A percentile compares a stretch with the other conserved stretches of the same genome.
Conservation (phyloP, 2,888 invertebrate genomes). For the Monoplex corrugatus region DNA sequence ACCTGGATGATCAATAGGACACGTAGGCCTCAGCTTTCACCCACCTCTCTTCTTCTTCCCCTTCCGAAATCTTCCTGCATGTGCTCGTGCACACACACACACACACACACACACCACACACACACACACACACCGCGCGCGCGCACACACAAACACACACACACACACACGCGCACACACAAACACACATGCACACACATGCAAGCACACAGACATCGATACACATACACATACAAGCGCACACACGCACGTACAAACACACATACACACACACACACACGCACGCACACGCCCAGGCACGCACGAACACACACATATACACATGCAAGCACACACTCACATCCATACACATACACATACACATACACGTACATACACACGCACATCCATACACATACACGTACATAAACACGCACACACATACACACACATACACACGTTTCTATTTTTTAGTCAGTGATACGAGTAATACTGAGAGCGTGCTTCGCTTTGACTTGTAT, state of each 20-base stretch:
- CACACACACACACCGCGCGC: background rate
- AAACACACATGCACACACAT: background rate
- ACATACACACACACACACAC: slow-evolving; percentile 20
- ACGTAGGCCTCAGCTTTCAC: no score
- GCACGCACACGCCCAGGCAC: background rate
- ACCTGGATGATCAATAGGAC: no score
- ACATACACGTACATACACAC: no score
- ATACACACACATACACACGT: background rate
- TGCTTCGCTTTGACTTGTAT: no score
- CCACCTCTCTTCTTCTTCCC: no score
- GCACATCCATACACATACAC: no score
- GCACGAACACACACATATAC: background rate
- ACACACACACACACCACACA: background rate
- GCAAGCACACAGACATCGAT: no score
- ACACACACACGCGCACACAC: background rate
- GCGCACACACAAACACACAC: background rate
- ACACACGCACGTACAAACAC: slow-evolving; percentile 2
- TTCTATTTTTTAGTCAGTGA: no score
- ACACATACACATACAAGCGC: background rate
- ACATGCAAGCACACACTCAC: background rate
- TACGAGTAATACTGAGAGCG: no score
- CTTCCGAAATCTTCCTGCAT: no score
- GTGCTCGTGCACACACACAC: background rate
- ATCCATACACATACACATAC: no score
- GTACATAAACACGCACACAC: background rate